Evolutionary conservation across 2,888 invertebrate genomes (phyloP).

Genomic region (Bombylius discolor): DNA sequence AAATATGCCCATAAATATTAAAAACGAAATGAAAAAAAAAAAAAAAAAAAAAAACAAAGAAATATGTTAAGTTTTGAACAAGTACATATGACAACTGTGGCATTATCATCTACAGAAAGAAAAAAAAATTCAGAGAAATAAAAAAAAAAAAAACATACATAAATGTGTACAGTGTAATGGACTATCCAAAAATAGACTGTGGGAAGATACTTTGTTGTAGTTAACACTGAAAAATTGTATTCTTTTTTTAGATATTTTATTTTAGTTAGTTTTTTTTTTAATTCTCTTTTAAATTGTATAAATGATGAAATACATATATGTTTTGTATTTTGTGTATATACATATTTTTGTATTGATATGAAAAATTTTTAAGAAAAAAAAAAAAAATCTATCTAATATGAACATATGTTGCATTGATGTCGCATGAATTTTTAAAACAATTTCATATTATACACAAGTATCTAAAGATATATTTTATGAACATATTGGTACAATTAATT

Average conservation of each 20-base stretch:
- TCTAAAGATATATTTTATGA: too few species aligned
- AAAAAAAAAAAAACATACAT: neutral
- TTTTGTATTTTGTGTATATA: neutral
- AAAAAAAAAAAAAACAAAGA: too few species aligned
- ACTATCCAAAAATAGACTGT: constrained; percentile 4
- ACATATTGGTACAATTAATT: too few species aligned
- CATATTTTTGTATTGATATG: neutral
- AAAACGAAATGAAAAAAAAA: too few species aligned
- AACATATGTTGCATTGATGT: neutral
- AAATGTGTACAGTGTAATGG: neutral
- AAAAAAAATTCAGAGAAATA: too few species aligned
- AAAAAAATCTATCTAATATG: neutral
- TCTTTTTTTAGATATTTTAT: constrained; percentile 1
- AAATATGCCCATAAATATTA: too few species aligned
- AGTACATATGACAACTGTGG: too few species aligned
- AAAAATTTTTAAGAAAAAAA: too few species aligned
- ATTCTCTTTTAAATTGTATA: neutral
- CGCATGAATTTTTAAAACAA: neutral
- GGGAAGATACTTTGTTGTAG: constrained; percentile 3
- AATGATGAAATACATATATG: neutral
- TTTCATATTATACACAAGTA: too few species aligned
- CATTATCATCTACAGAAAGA: too few species aligned
- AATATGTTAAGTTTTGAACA: too few species aligned
- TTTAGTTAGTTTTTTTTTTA: neutral
- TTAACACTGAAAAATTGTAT: neutral